Base-by-base conservation (phyloP, 2,797 vertebrate genomes). In the Smutsia temminckii region DNA sequence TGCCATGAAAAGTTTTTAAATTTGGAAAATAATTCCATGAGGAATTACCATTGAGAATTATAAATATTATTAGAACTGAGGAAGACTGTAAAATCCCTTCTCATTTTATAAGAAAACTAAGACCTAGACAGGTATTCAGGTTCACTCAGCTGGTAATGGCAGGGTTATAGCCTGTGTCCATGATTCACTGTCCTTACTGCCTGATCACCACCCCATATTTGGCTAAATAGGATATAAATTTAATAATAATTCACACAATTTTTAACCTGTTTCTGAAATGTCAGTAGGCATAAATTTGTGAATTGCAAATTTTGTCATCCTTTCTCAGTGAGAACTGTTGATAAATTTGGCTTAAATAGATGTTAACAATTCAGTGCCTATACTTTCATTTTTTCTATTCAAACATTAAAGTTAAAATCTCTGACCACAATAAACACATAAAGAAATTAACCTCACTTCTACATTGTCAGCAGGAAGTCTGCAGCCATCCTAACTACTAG, bases 361-460 rank as follows among this genome's bases (percentile, higher is more conserved):
- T 72, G 92, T 92, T 90, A 25, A 25, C 11, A 68, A 55, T 34
- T 81, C n/a, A 59, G 25, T 57, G 25, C 20, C 32, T 91, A 86
- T 32, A 63, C 29, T 57, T 42, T 79, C 85, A 49, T 85, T 74
- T 86, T 87, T 85, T 86, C 29, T 85, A 25, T 80, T 89, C 1
- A 84, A 96, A 72, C 34, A 81, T 63, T 89, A 64, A 66, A 89
- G 57, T 66, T 20, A 79, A 91, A 95, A 89, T 21, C 13, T 72
- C 34, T 51, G n/a, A 23, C 37, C 8, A 90, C 49, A 79, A 69
- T 53, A 88, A 86, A 88, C 64, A 66, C 11, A 79, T 20, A 42
- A 59, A 63, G 4, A 85, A 80, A 87, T 86, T 12, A 61, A 63
- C 86, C 75, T 11, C 21, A 75, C 16, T 74, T 84, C 25, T 85